phyloP scores from a whole-genome alignment of 2,888 invertebrate genomes.

The Cerastoderma edule region DNA sequence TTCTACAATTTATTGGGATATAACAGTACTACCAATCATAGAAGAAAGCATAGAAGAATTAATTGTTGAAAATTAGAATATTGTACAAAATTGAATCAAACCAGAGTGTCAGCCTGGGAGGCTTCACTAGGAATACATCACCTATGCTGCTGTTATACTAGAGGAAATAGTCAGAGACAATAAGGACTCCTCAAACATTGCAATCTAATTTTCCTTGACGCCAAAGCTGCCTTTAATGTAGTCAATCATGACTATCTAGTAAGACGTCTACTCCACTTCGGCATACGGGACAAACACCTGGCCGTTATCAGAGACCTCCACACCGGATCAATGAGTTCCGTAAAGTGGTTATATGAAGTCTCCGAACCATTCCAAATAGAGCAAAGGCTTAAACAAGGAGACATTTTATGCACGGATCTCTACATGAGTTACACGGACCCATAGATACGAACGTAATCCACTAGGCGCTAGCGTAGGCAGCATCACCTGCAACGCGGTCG shows the following conservation, averaged over 20 bases:
- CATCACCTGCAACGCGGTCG: conserved; percentile 12
- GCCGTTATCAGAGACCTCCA: conserved; percentile 6
- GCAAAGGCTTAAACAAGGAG: conserved; percentile 30
- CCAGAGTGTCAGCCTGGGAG: conserved; percentile 3
- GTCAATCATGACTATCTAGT: conserved; percentile 8
- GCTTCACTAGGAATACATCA: conserved; percentile 7
- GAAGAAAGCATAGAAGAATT: neutral
- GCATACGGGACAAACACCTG: conserved; percentile 6
- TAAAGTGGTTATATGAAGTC: conserved; percentile 19
- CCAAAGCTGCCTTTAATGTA: conserved; percentile 17
- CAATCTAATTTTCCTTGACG: neutral
- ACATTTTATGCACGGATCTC: conserved; percentile 9
- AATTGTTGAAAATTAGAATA: conserved; percentile 6
- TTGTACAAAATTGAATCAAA: neutral
- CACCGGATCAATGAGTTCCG: neutral
- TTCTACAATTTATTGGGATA: neutral
- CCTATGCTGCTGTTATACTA: neutral
- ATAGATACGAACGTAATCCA: neutral
- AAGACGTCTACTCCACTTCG: neutral
- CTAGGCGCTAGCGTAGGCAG: conserved; percentile 4
- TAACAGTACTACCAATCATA: conserved; percentile 9
- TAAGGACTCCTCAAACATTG: neutral
- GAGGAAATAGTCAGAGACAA: conserved; percentile 1
- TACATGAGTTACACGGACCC: conserved; percentile 14
- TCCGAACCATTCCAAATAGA: conserved; percentile 7